Evolutionary conservation across 1,140 invertebrate species (phyloP).

Genomic region (Drosophila tani): DNA sequence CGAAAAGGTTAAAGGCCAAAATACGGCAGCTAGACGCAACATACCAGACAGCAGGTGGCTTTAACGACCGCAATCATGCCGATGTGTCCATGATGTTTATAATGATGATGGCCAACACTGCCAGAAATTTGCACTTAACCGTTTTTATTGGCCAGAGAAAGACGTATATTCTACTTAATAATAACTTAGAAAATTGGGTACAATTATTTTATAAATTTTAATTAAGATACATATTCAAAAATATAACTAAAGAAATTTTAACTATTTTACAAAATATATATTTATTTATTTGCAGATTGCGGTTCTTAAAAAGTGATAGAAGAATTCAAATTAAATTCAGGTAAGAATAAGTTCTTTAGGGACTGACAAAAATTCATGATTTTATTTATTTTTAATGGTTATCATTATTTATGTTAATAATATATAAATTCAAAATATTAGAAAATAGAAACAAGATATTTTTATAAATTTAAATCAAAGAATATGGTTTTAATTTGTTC

Average conservation of each 20-base stretch:
- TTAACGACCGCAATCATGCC: constrained; percentile 54
- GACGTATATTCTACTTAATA: too few relatives aligned
- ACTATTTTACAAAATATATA: too few relatives aligned
- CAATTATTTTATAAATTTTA: neutral
- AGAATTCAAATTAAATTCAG: neutral
- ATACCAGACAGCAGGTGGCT: constrained; percentile 75
- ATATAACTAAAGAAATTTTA: too few relatives aligned
- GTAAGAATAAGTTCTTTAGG: neutral
- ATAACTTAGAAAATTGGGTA: rapidly evolving
- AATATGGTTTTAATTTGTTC: neutral
- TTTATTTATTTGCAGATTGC: constrained; percentile 5
- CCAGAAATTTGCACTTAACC: neutral
- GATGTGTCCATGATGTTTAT: constrained; percentile 51
- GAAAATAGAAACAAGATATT: neutral
- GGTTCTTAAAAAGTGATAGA: too few relatives aligned
- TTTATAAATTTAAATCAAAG: neutral
- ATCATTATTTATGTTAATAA: neutral
- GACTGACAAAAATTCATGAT: neutral
- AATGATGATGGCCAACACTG: constrained; percentile 39
- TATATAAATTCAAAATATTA: neutral
- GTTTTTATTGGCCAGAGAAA: neutral
- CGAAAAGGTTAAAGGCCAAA: constrained; percentile 76
- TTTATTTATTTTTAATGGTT: too few relatives aligned
- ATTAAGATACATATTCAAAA: too few relatives aligned
- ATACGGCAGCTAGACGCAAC: constrained; percentile 53